phyloP scores from a whole-genome alignment of 1,140 invertebrate genomes.

The Drosophila sulfurigaster region DNA sequence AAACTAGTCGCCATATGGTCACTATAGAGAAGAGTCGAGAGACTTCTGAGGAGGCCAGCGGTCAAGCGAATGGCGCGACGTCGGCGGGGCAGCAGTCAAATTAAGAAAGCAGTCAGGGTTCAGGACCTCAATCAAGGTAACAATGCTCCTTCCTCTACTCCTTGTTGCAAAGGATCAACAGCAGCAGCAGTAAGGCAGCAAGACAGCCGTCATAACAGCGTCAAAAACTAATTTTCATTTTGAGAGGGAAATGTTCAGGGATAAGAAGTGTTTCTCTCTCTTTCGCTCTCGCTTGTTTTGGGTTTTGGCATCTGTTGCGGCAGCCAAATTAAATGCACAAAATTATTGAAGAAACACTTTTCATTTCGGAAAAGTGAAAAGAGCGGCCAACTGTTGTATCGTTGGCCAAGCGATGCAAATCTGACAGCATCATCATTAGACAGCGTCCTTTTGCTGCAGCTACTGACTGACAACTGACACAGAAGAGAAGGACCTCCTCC shows the following conservation, averaged over 20 bases:
- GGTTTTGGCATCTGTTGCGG: slow-evolving; percentile 65
- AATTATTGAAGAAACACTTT: slow-evolving; percentile 75
- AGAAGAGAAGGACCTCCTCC: background rate
- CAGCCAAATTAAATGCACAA: slow-evolving; percentile 69
- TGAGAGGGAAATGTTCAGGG: slow-evolving; percentile 18
- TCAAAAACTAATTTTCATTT: slow-evolving; percentile 81
- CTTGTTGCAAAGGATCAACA: background rate
- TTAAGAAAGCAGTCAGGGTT: slow-evolving; percentile 31
- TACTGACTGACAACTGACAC: slow-evolving; percentile 76
- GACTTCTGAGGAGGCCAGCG: slow-evolving; percentile 17
- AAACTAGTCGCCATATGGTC: slow-evolving; percentile 50
- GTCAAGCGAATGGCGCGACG: slow-evolving; percentile 41
- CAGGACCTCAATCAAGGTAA: slow-evolving; percentile 69
- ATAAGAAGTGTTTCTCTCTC: background rate
- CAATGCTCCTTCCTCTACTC: slow-evolving; percentile 7
- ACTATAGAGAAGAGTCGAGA: slow-evolving; percentile 13
- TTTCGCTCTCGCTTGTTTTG: background rate
- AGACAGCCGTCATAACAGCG: slow-evolving; percentile 73
- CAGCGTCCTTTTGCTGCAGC: slow-evolving; percentile 6
- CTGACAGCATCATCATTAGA: slow-evolving; percentile 79
- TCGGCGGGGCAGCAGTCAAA: slow-evolving; percentile 23
- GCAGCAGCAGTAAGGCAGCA: background rate
- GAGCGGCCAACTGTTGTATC: slow-evolving; percentile 72
- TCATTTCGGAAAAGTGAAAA: slow-evolving; percentile 76
- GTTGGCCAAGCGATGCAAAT: slow-evolving; percentile 55